Evolutionary conservation across 2,113 vertebrate species (phyloP).

Genomic region (Eupsittula cactorum): DNA sequence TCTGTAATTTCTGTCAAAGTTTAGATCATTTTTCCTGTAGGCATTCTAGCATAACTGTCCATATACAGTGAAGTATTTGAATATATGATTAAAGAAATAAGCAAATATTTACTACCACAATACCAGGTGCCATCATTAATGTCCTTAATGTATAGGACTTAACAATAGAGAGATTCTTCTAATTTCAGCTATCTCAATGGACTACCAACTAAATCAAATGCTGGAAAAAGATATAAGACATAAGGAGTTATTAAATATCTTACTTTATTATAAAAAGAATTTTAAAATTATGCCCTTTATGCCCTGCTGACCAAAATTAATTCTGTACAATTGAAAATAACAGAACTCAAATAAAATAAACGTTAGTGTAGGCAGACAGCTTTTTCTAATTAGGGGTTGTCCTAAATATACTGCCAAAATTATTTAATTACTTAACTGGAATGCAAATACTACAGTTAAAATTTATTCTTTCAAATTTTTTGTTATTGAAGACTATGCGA

Average conservation of each 20-base stretch:
- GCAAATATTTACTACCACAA: background rate
- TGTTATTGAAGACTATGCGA: background rate
- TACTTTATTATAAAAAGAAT: background rate
- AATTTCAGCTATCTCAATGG: background rate
- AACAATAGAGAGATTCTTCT: background rate
- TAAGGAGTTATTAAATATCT: background rate
- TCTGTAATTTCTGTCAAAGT: background rate
- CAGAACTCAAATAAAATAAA: background rate
- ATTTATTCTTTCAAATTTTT: background rate
- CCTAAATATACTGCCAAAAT: background rate
- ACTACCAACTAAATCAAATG: background rate
- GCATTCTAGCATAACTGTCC: background rate
- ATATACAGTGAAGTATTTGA: background rate
- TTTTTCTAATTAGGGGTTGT: background rate
- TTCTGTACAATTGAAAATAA: background rate
- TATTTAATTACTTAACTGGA: background rate
- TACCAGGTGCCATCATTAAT: background rate
- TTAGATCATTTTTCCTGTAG: background rate
- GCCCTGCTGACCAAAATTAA: background rate
- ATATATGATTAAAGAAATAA: background rate
- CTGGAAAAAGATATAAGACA: background rate
- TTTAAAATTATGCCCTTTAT: background rate
- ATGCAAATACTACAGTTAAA: background rate
- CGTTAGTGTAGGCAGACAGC: background rate
- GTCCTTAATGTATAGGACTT: background rate